A percentile compares a stretch with the other conserved stretches of the same genome.
phyloP scores from a whole-genome alignment of 2,113 vertebrate species.

The Rafetus swinhoei region DNA sequence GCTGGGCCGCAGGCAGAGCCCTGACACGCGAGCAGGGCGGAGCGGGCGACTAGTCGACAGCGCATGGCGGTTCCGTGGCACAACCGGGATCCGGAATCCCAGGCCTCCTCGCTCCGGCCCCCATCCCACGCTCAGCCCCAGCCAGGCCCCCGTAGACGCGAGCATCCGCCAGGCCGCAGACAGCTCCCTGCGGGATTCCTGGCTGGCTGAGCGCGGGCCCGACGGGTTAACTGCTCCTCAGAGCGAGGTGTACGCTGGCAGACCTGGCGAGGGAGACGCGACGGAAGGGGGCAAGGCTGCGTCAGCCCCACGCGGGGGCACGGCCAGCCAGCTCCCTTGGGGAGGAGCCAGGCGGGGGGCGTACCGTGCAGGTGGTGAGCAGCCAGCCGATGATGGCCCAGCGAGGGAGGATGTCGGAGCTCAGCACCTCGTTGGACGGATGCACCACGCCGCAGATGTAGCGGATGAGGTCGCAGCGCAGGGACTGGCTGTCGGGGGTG shows the following conservation, averaged over 20 bases:
- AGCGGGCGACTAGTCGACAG: too few species aligned
- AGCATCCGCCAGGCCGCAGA: too few species aligned
- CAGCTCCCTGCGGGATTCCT: too few species aligned
- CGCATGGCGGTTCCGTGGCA: background rate
- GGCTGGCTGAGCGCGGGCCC: too few species aligned
- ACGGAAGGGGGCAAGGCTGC: too few species aligned
- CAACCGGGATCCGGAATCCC: background rate
- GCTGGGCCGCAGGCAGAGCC: background rate
- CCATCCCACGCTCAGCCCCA: background rate
- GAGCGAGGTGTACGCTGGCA: too few species aligned
- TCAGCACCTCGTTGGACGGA: conserved; percentile 96
- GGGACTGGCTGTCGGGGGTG: conserved; percentile 93
- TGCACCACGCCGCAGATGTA: conserved; percentile 98
- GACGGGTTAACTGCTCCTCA: too few species aligned
- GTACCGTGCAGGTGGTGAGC: conserved; percentile 96
- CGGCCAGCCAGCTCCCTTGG: too few species aligned
- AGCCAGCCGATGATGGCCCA: conserved; percentile 99
- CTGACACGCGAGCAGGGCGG: too few species aligned
- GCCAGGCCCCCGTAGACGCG: too few species aligned
- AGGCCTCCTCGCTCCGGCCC: rapidly evolving
- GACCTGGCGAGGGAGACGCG: too few species aligned
- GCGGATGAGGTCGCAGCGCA: conserved; percentile 96
- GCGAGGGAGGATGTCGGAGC: conserved; percentile 96
- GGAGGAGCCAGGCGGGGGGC: background rate
- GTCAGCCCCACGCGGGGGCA: too few species aligned